These are phyloP conservation scores for Pterocles gutturalis DNA, from an alignment of 2,113 vertebrate genomes.

Conservation along the genomic window DNA sequence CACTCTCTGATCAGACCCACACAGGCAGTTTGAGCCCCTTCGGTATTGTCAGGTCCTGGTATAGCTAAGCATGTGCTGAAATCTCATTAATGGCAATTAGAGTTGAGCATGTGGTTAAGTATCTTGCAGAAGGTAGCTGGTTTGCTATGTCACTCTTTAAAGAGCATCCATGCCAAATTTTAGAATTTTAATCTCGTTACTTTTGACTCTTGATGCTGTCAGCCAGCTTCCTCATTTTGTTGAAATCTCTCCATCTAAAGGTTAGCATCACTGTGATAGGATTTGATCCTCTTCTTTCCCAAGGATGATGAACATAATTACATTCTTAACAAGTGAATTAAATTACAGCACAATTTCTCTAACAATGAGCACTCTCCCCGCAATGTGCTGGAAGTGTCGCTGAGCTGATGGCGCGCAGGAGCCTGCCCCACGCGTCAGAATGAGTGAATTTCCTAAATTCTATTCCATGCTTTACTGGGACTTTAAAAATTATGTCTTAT, in stretches of 20 bases:
- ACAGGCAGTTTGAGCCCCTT: neutral
- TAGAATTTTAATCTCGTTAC: neutral
- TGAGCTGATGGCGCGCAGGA: neutral
- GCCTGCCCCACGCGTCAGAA: neutral
- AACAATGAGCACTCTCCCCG: neutral
- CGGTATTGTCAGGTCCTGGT: neutral
- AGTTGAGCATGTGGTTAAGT: neutral
- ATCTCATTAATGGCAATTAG: slow-evolving; percentile 4
- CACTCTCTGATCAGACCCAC: accelerated
- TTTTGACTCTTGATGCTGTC: neutral
- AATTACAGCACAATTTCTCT: neutral
- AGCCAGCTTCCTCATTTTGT: neutral
- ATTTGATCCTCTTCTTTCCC: slow-evolving; percentile 3
- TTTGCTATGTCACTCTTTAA: neutral
- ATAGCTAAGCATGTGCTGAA: neutral
- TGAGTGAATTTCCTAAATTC: neutral
- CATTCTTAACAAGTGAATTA: slow-evolving; percentile 31
- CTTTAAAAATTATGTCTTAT: slow-evolving; percentile 64
- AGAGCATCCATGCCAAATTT: neutral
- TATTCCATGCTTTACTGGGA: slow-evolving; percentile 2
- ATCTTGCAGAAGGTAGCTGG: neutral
- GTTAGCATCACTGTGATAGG: neutral
- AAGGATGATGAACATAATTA: slow-evolving; percentile 19
- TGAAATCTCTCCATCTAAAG: neutral
- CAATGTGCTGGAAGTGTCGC: neutral